A percentile compares a stretch with the other conserved stretches of the same genome.
phyloP scores from a whole-genome alignment of 2,888 invertebrate species.

The Hofmannophila pseudospretella region DNA sequence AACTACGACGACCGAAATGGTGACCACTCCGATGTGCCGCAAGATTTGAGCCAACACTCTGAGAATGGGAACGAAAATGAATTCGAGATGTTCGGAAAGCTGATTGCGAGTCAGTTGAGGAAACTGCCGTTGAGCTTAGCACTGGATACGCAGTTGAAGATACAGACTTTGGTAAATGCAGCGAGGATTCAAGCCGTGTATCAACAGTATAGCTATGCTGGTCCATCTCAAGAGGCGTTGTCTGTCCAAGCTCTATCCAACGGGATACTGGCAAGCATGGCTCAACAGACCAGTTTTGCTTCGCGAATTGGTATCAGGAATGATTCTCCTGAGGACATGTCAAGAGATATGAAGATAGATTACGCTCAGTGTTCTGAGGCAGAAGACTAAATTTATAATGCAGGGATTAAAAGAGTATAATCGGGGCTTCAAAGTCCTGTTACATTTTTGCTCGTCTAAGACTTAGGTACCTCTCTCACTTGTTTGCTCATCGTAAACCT shows the following conservation, averaged over 20 bases:
- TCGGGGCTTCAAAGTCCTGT: not conserved
- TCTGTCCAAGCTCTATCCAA: conserved; percentile 69
- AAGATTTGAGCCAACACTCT: conserved; percentile 68
- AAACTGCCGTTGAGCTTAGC: conserved; percentile 66
- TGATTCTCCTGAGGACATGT: conserved; percentile 62
- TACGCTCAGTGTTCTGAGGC: conserved; percentile 59
- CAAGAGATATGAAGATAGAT: conserved; percentile 55
- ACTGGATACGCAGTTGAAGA: conserved; percentile 67
- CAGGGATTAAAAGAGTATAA: conserved; percentile 9
- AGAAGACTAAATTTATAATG: conserved; percentile 48
- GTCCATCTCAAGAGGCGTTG: conserved; percentile 65
- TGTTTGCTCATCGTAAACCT: conserved; percentile 26
- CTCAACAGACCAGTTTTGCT: conserved; percentile 50
- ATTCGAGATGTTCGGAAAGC: conserved; percentile 71
- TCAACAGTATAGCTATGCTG: conserved; percentile 70
- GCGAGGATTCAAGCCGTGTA: conserved; percentile 70
- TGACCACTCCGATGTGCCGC: conserved; percentile 57
- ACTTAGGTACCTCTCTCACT: conserved; percentile 22
- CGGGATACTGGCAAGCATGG: conserved; percentile 65
- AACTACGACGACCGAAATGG: conserved; percentile 44
- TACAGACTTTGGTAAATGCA: conserved; percentile 66
- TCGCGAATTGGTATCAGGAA: conserved; percentile 43
- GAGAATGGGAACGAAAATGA: conserved; percentile 69
- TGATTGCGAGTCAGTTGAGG: conserved; percentile 67
- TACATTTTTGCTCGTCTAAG: conserved; percentile 14